These are phyloP conservation scores for Fragum fragum DNA, from an alignment of 2,888 invertebrate genomes.

Conservation along the genomic window DNA sequence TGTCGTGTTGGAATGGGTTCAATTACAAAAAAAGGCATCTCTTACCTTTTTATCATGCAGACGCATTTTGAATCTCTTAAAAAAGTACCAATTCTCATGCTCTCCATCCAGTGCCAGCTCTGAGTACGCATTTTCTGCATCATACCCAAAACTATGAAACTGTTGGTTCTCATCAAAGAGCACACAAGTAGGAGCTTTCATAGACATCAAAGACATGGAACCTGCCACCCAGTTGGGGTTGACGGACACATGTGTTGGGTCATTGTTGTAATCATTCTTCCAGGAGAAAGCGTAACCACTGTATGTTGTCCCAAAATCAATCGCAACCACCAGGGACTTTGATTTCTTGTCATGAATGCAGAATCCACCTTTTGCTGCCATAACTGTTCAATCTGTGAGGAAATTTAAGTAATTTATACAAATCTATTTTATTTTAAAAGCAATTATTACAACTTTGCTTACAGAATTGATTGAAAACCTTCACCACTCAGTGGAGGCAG, in stretches of 20 bases:
- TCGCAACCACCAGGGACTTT: slow-evolving; percentile 61
- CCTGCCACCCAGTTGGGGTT: slow-evolving; percentile 33
- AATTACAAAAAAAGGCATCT: too few relatives aligned
- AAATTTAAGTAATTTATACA: background rate
- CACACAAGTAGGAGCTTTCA: slow-evolving; percentile 47
- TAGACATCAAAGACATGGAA: slow-evolving; percentile 29
- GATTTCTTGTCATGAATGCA: slow-evolving; percentile 54
- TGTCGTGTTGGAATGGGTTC: too few relatives aligned
- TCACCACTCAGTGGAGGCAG: too few relatives aligned
- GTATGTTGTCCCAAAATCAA: slow-evolving; percentile 67
- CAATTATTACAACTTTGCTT: too few relatives aligned
- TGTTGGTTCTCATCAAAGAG: slow-evolving; percentile 45
- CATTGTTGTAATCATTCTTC: slow-evolving; percentile 33
- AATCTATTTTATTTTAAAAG: too few relatives aligned
- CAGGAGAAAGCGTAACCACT: slow-evolving; percentile 66
- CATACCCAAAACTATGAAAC: slow-evolving; percentile 60
- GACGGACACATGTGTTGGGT: slow-evolving; percentile 23
- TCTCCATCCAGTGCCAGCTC: slow-evolving; percentile 46
- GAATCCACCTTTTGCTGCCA: background rate
- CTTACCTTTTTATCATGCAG: slow-evolving; percentile 48
- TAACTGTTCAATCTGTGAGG: background rate
- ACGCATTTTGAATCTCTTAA: slow-evolving; percentile 55
- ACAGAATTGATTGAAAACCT: too few relatives aligned
- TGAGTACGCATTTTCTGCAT: slow-evolving; percentile 49
- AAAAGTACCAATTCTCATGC: slow-evolving; percentile 52